These are phyloP conservation scores for Chesias legatella DNA, from an alignment of 2,888 invertebrate genomes.

Conservation along the genomic window DNA sequence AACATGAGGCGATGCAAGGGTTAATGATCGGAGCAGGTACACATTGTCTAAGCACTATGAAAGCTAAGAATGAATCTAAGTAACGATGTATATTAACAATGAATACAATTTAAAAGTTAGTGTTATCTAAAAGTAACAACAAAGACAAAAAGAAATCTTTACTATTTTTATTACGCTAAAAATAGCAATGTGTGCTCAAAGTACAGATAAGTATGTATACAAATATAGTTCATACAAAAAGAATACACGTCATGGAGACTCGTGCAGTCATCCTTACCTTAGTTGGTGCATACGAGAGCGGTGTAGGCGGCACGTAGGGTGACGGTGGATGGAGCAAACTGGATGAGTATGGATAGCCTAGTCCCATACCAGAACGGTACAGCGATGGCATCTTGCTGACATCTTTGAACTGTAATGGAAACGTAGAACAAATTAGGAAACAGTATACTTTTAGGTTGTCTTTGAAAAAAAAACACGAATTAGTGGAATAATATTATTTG, in stretches of 20 bases:
- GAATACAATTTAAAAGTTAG: conserved; percentile 18
- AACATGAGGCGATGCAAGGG: conserved; percentile 77
- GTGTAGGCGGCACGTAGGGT: conserved; percentile 94
- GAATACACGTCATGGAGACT: too few species aligned
- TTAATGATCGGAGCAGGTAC: conserved; percentile 71
- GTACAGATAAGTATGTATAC: conserved; percentile 1
- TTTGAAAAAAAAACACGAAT: too few species aligned
- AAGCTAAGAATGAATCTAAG: conserved; percentile 19
- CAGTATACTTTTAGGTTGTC: too few species aligned
- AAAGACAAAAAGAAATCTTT: neutral
- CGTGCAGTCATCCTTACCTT: conserved; percentile 82
- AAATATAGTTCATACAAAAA: too few species aligned
- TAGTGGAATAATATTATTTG: too few species aligned
- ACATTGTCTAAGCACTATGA: conserved; percentile 36
- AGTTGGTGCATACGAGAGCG: conserved; percentile 93
- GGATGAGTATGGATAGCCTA: conserved; percentile 88
- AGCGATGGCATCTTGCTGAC: conserved; percentile 92
- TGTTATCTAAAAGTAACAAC: conserved; percentile 4
- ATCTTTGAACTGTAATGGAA: conserved; percentile 86
- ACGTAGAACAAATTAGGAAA: neutral
- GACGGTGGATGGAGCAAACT: conserved; percentile 90
- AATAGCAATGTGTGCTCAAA: conserved; percentile 1
- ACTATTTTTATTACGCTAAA: too few species aligned
- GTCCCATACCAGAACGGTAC: conserved; percentile 87
- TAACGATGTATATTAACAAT: conserved; percentile 7